Conservation (phyloP, 2,888 invertebrate genomes). For the Apodemia zela region DNA sequence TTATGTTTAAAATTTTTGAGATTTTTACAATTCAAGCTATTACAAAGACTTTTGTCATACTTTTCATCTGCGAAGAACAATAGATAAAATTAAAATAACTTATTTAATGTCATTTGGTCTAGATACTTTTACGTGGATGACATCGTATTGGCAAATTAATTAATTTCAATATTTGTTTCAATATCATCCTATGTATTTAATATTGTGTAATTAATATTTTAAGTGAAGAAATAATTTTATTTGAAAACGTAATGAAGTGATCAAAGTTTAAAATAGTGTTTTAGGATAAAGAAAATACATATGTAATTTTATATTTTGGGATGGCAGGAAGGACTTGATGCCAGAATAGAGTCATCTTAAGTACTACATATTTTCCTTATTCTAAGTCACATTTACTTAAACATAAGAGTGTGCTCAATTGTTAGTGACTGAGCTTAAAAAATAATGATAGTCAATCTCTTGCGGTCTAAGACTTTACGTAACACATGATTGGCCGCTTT, state of each 20-base stretch:
- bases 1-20: too few species aligned
- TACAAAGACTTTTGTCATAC: too few species aligned
- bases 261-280: neutral
- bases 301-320: neutral
- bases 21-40: too few species aligned
- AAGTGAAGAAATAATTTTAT: neutral
- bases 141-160: neutral
- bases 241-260: slow-evolving; percentile 11
- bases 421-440: slow-evolving; percentile 1
- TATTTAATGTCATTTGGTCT: neutral
- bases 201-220: neutral
- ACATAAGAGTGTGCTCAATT: neutral
- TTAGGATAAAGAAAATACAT: slow-evolving; percentile 8
- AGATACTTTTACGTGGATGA: neutral
- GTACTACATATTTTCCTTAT: neutral
- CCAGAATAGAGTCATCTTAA: neutral
- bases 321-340: neutral
- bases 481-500: neutral
- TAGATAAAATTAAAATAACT: neutral
- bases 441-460: neutral
- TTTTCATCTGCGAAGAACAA: too few species aligned
- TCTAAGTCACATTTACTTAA: slow-evolving; percentile 2
- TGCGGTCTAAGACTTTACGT: neutral
- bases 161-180: neutral
- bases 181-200: neutral